Evolutionary conservation across 2,797 vertebrate genomes (phyloP).

Genomic region (Hippopotamyrus pictus): DNA sequence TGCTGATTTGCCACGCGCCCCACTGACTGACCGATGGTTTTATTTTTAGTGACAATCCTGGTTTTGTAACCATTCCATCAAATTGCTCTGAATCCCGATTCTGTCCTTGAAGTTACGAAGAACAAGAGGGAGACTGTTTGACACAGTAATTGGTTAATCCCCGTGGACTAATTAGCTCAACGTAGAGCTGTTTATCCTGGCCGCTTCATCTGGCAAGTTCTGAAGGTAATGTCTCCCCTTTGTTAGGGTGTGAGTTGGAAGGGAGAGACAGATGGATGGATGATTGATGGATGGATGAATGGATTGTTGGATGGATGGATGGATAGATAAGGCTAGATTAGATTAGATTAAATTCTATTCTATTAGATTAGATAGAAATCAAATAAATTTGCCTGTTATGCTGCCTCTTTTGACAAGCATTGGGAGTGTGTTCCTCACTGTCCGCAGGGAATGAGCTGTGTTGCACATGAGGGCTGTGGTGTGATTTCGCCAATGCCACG

Average conservation of each 20-base stretch:
- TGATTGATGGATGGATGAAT: too few relatives aligned
- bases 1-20: not conserved
- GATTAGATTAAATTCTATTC: not conserved
- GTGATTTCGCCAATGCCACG: not conserved
- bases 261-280: slow-evolving; percentile 7
- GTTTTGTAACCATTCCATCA: slow-evolving; percentile 42
- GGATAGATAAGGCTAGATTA: not conserved
- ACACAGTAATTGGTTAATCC: slow-evolving; percentile 43
- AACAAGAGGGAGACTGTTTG: slow-evolving; percentile 47
- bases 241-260: not conserved
- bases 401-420: not conserved
- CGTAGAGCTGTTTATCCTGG: slow-evolving; percentile 40
- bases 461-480: slow-evolving; percentile 15
- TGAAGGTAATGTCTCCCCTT: not conserved
- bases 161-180: slow-evolving; percentile 45
- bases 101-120: slow-evolving; percentile 31
- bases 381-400: slow-evolving; percentile 4
- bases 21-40: slow-evolving; percentile 24
- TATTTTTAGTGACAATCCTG: slow-evolving; percentile 17
- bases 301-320: not conserved
- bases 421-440: not conserved
- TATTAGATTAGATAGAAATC: not conserved
- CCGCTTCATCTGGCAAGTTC: slow-evolving; percentile 14
- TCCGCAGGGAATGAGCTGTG: slow-evolving; percentile 12
- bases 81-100: slow-evolving; percentile 12